These are phyloP conservation scores for Okamejei kenojei DNA, from an alignment of 2,797 vertebrate species.

Conservation along the genomic window DNA sequence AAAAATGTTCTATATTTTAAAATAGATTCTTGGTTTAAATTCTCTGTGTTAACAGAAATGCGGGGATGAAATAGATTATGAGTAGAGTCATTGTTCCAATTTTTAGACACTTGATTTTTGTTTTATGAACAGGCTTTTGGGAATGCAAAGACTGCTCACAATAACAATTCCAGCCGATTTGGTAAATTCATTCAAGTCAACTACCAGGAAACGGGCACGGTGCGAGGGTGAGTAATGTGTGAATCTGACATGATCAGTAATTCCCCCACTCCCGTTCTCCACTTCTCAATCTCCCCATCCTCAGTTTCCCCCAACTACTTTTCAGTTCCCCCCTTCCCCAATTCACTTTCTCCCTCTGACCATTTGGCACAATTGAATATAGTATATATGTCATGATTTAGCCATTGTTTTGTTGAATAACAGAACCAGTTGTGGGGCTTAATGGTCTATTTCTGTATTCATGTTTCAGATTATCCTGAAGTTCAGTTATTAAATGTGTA, in stretches of 20 bases:
- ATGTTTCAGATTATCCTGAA: background rate
- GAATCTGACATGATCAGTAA: background rate
- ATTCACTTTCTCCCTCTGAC: background rate
- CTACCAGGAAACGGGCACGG: constrained; percentile 94
- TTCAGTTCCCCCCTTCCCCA: background rate
- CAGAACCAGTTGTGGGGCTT: no score
- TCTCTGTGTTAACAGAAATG: background rate
- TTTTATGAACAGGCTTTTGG: constrained; percentile 76
- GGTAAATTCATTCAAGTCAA: constrained; percentile 99
- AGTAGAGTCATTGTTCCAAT: background rate
- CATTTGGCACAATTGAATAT: no score
- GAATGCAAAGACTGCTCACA: constrained; percentile 95
- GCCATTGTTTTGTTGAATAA: no score
- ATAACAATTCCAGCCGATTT: constrained; percentile 98
- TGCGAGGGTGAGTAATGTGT: constrained; percentile 75
- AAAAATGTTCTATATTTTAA: background rate
- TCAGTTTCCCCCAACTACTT: no score
- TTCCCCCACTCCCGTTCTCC: no score
- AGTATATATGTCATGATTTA: no score
- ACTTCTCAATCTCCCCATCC: no score
- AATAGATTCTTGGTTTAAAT: background rate
- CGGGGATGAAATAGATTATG: background rate
- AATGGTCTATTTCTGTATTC: background rate
- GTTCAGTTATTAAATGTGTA: background rate
- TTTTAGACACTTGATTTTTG: constrained; percentile 40